Conservation (phyloP, 2,888 invertebrate species). For the Trichopoda pennipes region DNA sequence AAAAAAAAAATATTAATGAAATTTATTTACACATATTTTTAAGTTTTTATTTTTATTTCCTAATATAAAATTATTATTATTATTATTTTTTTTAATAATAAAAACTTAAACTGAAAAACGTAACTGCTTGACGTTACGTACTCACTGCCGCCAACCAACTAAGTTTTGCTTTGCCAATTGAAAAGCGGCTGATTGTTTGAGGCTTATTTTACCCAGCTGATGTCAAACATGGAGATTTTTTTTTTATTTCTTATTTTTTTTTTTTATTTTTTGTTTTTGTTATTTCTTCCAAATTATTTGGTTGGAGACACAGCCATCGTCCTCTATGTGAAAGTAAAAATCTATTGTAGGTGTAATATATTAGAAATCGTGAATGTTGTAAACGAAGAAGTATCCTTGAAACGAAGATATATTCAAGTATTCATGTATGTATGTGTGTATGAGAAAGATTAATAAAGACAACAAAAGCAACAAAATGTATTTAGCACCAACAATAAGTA, state of each 20-base stretch:
- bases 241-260: not conserved
- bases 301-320: constrained; percentile 38
- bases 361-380: constrained; percentile 16
- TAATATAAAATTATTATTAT: not conserved
- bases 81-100: not conserved
- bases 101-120: too few species aligned
- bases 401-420: constrained; percentile 53
- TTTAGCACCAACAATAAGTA: constrained; percentile 19
- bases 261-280: not conserved
- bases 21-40: constrained; percentile 50
- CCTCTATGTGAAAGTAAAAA: constrained; percentile 7
- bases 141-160: constrained; percentile 50
- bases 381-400: constrained; percentile 48
- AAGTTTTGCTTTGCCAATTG: constrained; percentile 57
- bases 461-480: constrained; percentile 24
- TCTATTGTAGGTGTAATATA: constrained; percentile 10
- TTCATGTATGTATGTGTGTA: constrained; percentile 13
- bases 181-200: constrained; percentile 61
- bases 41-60: not conserved
- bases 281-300: not conserved
- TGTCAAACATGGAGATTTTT: constrained; percentile 24
- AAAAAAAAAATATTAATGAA: not conserved
- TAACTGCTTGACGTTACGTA: constrained; percentile 46
- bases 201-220: constrained; percentile 62
- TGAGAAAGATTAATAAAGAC: constrained; percentile 60